Percentiles rank a stretch among this genome's conserved stretches.
These are phyloP conservation scores for Macaria liturata DNA, from an alignment of 2,888 invertebrate species.

Conservation along the genomic window DNA sequence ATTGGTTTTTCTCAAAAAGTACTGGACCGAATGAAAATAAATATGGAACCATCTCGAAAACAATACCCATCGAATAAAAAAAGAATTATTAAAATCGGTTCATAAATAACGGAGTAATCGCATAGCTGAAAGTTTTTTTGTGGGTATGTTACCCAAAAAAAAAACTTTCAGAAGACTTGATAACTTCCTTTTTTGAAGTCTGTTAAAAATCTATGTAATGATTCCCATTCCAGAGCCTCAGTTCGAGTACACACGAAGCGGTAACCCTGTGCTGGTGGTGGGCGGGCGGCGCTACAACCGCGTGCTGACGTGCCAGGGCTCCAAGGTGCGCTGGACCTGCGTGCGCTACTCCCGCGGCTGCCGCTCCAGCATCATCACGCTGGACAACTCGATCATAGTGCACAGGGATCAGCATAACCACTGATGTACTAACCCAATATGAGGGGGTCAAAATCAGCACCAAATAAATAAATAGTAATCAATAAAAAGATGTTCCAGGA, in stretches of 20 bases:
- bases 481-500: no score
- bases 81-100: no score
- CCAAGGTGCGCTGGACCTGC: constrained; percentile 46
- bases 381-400: constrained; percentile 16
- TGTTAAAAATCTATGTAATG: background rate
- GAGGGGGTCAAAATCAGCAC: background rate
- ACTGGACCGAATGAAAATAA: no score
- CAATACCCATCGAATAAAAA: no score
- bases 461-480: no score
- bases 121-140: no score
- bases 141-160: no score
- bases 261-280: constrained; percentile 41
- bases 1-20: no score
- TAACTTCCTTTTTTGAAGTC: no score
- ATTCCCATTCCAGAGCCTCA: constrained; percentile 26
- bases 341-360: constrained; percentile 42
- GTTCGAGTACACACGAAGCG: constrained; percentile 40
- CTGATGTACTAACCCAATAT: background rate
- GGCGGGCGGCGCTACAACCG: constrained; percentile 42
- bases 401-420: constrained; percentile 22
- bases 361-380: constrained; percentile 38
- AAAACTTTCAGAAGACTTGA: no score
- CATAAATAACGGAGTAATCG: no score
- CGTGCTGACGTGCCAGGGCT: constrained; percentile 32
- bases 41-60: no score